Base-by-base conservation (phyloP, 2,113 vertebrate genomes). In the Psammodynastes pulverulentus region DNA sequence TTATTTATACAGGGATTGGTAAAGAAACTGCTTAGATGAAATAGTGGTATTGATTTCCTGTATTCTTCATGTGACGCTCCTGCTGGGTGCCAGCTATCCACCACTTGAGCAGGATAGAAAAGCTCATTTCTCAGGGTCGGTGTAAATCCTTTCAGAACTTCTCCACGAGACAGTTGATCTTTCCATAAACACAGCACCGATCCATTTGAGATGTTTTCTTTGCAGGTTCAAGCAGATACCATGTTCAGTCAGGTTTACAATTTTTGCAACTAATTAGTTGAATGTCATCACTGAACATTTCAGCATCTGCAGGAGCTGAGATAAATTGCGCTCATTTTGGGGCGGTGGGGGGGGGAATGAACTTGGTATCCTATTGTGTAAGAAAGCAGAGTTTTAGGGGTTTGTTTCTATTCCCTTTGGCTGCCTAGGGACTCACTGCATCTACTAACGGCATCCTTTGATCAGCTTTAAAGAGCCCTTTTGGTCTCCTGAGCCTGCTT, bases 261-360 rank as follows among this genome's bases (percentile, higher is more conserved):
- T 89, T 51, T 96, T 56, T n/a, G 95, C 94, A 95, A 93, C 94
- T 96, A 95, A 96, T 96, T 88, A 91, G 95, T 94, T 93, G 94
- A 95, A 87, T 87, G 9, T 29, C 93, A 94, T 96, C 85, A 92
- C 43, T 92, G 85, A 91, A 93, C 94, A 95, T 93, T 95, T 67
- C 0, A 1, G n/a, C 48, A 29, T 86, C 24, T 51, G 85, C 48
- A 39, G 84, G 43, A 1, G 62, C 95, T 92, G 79, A 79, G 95
- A 95, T 93, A 87, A 93, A 96, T 94, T 87, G 91, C 86, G 5
- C 21, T 90, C 93, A 86, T 95, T 12, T 0, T 0, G 86, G 21
- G n/a, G 3, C 0, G 3, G 45, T n/a, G n/a, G 5, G 45, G 45
- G 3, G 46, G 26, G n/a, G 45, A 21, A 34, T 58, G 53, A 93